Conservation (phyloP, 2,888 invertebrate species). For the Rhorus exstirpatorius region DNA sequence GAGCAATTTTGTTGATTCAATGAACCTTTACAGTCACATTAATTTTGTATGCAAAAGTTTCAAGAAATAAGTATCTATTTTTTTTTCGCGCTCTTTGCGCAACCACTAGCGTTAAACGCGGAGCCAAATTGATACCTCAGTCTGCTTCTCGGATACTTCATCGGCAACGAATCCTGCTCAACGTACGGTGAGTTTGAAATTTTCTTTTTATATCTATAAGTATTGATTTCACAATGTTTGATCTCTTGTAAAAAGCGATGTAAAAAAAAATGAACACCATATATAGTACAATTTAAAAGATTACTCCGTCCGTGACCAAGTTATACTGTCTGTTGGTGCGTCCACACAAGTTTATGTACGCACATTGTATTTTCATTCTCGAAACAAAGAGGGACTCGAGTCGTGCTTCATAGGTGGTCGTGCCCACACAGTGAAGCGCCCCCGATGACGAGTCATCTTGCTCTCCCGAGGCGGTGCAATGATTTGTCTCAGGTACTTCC, state of each 20-base stretch:
- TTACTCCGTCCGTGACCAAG: constrained; percentile 6
- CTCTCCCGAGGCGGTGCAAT: constrained; percentile 20
- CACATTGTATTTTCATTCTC: constrained; percentile 1
- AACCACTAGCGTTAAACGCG: neutral
- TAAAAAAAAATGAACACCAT: neutral
- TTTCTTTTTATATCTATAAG: neutral
- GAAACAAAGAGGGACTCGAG: constrained; percentile 20
- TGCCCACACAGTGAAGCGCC: neutral
- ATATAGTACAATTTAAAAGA: constrained; percentile 3
- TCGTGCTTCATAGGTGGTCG: constrained; percentile 3
- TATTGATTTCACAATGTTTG: neutral
- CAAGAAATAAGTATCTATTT: neutral
- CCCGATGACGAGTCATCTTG: constrained; percentile 31
- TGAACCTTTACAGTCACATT: neutral
- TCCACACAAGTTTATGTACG: neutral
- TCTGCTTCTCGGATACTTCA: neutral
- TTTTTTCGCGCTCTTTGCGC: neutral
- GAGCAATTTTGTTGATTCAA: neutral
- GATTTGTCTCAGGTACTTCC: constrained; percentile 45
- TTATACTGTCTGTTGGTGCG: too few species aligned
- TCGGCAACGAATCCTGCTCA: neutral
- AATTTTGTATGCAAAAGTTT: neutral
- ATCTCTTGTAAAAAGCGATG: neutral
- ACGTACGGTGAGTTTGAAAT: constrained; percentile 3
- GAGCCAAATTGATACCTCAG: neutral